phyloP scores from a whole-genome alignment of 2,888 invertebrate genomes.

The Hesperia comma region DNA sequence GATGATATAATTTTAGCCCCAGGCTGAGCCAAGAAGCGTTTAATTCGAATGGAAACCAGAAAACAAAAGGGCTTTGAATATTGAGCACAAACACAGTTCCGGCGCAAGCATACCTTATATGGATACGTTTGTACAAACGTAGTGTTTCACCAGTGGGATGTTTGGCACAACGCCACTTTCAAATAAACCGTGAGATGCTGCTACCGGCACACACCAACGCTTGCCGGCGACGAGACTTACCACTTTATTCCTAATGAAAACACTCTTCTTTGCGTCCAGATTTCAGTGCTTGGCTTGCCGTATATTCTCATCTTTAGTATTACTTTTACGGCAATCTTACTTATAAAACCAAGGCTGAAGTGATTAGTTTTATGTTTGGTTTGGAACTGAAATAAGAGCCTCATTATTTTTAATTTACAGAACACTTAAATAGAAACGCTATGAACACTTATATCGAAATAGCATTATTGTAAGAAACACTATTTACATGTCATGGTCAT shows the following conservation, averaged over 20 bases:
- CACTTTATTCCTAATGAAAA: conserved; percentile 36
- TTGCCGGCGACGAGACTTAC: conserved; percentile 21
- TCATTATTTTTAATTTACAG: no score
- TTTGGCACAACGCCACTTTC: conserved; percentile 38
- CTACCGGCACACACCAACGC: conserved; percentile 9
- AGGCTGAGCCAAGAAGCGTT: conserved; percentile 12
- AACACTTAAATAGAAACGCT: no score
- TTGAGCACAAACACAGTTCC: conserved; percentile 35
- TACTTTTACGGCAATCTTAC: conserved; percentile 1
- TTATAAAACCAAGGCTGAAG: conserved; percentile 1
- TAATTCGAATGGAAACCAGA: conserved; percentile 10
- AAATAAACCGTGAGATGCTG: conserved; percentile 39
- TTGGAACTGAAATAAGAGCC: no score
- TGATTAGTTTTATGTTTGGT: background rate
- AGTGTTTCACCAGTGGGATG: conserved; percentile 24
- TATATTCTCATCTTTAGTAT: conserved; percentile 2
- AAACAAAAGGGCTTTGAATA: conserved; percentile 35
- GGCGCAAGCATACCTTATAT: conserved; percentile 4
- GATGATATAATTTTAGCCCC: background rate
- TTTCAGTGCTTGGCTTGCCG: background rate
- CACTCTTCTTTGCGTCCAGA: conserved; percentile 18
- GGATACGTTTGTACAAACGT: conserved; percentile 11
- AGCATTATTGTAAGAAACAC: no score
- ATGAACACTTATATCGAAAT: no score
- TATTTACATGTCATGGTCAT: no score